These are phyloP conservation scores for Sthenelais limicola DNA, from an alignment of 2,888 invertebrate genomes.

Conservation along the genomic window DNA sequence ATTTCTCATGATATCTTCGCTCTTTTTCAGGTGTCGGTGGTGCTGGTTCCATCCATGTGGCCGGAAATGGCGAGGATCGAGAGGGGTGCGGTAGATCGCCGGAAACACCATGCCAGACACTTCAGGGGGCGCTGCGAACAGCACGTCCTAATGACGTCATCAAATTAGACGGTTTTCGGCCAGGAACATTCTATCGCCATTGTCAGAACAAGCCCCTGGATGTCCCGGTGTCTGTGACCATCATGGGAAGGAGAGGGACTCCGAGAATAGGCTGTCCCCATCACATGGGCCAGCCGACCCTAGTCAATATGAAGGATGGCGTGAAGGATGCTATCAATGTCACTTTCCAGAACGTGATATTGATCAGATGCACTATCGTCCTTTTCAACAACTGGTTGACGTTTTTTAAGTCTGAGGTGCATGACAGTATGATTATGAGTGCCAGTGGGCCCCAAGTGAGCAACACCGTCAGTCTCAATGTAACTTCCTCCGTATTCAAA, in stretches of 20 bases:
- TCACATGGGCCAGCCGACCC: slow-evolving; percentile 9
- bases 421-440: slow-evolving; percentile 30
- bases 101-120: slow-evolving; percentile 42
- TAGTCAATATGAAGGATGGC: slow-evolving; percentile 26
- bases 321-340: slow-evolving; percentile 20
- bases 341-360: slow-evolving; percentile 29
- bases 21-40: too few relatives aligned
- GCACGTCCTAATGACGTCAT: slow-evolving; percentile 17
- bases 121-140: slow-evolving; percentile 38
- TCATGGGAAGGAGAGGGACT: slow-evolving; percentile 37
- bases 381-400: slow-evolving; percentile 6
- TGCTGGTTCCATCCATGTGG: slow-evolving; percentile 36
- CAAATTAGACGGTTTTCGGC: slow-evolving; percentile 23
- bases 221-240: slow-evolving; percentile 38
- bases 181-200: slow-evolving; percentile 7
- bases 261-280: slow-evolving; percentile 39
- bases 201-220: slow-evolving; percentile 37
- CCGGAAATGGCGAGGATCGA: slow-evolving; percentile 45
- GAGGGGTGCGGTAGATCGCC: slow-evolving; percentile 32
- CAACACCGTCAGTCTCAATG: slow-evolving; percentile 4
- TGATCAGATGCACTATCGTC: slow-evolving; percentile 24
- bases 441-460: slow-evolving; percentile 9
- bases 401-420: slow-evolving; percentile 24
- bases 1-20: too few relatives aligned
- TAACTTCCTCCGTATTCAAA: slow-evolving; percentile 21